phyloP scores from a whole-genome alignment of 2,113 vertebrate genomes.

The Cranoglanis bouderius region DNA sequence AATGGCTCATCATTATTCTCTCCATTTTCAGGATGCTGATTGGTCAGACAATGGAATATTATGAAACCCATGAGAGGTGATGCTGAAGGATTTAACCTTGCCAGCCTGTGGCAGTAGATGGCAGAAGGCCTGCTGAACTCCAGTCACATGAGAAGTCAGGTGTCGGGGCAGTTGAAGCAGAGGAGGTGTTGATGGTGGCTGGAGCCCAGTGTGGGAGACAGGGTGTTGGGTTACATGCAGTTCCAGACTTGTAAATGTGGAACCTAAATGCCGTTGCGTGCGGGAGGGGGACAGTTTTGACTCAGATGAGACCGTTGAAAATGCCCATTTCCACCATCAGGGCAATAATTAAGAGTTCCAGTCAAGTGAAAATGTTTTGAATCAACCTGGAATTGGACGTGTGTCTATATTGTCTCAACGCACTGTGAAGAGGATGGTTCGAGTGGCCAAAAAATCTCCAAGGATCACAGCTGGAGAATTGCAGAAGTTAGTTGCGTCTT shows the following conservation, averaged over 20 bases:
- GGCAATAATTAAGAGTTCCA: too few relatives aligned
- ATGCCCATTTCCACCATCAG: too few relatives aligned
- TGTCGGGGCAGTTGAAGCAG: neutral
- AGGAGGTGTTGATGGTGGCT: slow-evolving; percentile 28
- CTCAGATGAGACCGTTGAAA: neutral
- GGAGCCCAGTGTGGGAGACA: neutral
- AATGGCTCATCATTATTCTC: neutral
- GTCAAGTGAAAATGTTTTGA: too few relatives aligned
- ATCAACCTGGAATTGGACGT: too few relatives aligned
- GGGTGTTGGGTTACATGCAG: slow-evolving; percentile 37
- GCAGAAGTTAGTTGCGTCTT: too few relatives aligned
- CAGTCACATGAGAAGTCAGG: slow-evolving; percentile 35
- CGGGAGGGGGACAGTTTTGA: neutral
- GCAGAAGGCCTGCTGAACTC: slow-evolving; percentile 2
- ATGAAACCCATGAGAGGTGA: neutral
- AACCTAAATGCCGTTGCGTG: neutral
- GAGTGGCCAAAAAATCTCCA: too few relatives aligned
- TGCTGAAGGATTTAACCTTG: neutral
- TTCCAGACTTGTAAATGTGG: slow-evolving; percentile 2
- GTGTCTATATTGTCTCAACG: too few relatives aligned
- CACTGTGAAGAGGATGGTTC: too few relatives aligned
- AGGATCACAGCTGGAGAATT: too few relatives aligned
- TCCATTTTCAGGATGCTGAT: neutral
- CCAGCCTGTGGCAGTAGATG: neutral
- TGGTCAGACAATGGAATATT: neutral